Evolutionary conservation across 2,888 invertebrate species (phyloP).

Genomic region (Synanthedon andrenaeformis): DNA sequence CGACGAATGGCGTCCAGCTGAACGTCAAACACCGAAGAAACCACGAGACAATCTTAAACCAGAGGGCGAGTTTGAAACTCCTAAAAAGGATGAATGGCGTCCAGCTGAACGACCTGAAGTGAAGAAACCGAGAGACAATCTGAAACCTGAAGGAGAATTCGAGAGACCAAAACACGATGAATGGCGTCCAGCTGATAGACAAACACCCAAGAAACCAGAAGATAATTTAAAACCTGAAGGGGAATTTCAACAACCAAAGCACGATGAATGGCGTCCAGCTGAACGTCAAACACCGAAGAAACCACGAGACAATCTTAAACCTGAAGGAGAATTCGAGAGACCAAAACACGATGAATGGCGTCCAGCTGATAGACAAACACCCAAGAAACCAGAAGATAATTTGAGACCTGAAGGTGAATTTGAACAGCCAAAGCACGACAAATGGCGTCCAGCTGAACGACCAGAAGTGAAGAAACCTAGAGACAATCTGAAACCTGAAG

Average conservation of each 20-base stretch:
- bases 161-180: conserved; percentile 62
- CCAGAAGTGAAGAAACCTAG: conserved; percentile 37
- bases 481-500: conserved; percentile 62
- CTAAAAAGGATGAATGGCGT: conserved; percentile 32
- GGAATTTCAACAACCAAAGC: conserved; percentile 30
- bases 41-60: conserved; percentile 46
- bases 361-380: conserved; percentile 45
- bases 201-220: conserved; percentile 37
- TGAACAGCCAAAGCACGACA: conserved; percentile 36
- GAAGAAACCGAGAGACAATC: conserved; percentile 42
- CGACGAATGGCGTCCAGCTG: conserved; percentile 38
- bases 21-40: conserved; percentile 27
- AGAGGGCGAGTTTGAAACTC: conserved; percentile 59
- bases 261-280: conserved; percentile 49
- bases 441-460: conserved; percentile 47
- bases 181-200: conserved; percentile 51
- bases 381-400: conserved; percentile 66
- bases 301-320: conserved; percentile 63
- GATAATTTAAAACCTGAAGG: conserved; percentile 53
- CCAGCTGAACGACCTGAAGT: conserved; percentile 45
- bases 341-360: conserved; percentile 39
- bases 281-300: conserved; percentile 44
- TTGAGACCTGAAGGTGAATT: conserved; percentile 69
- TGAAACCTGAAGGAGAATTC: conserved; percentile 73
- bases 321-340: conserved; percentile 70